Base-by-base conservation (phyloP, 2,888 invertebrate species). In the Platycheirus albimanus region DNA sequence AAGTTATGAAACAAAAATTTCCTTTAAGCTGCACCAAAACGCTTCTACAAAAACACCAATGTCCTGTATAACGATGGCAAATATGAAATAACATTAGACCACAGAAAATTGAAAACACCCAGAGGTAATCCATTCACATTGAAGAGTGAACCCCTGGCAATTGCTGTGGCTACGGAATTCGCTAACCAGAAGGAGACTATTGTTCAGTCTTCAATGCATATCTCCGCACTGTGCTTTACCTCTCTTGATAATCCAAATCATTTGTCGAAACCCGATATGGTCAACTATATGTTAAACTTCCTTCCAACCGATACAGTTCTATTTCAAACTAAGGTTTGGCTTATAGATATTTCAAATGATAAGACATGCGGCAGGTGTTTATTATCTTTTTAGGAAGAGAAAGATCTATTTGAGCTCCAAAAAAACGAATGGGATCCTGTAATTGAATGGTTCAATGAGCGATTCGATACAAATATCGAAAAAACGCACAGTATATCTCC, bases 121-220 rank as follows among this genome's bases (percentile, higher is more conserved):
- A 93, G 93, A 86, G 98, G 98, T 1, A 93, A 93, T 75, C 90
- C 95, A 7, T 94, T 99, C 86, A 91, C 93, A 79, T 94, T 98
- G 0, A 93, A 94, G 20, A 96, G 94, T 90, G 97, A 99, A 91
- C 94, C 96, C 0, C 91, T 99, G 61, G 99, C 99, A 1, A 92
- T 98, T 78, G 98, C 97, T 15, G 94, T 99, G 52, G 98, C 99
- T 0, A 94, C 95, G 28, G 99, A 99, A 92, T 99, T 99, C 97
- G 95, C 97, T 87, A 92, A 95, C 5, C 99, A 99, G 90, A 93
- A 93, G 84, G 94, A 96, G 24, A 91, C 92, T 66, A 95, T 99
- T 85, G 91, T 95, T 77, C 94, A 93, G 86, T 94, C 95, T 54
- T 93, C 93, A 41, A 99, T 99, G 98, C 98, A 98, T 91, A 91